Evolutionary conservation across 2,797 vertebrate genomes (phyloP).

Genomic region (Ctenochaetus hawaiiensis): DNA sequence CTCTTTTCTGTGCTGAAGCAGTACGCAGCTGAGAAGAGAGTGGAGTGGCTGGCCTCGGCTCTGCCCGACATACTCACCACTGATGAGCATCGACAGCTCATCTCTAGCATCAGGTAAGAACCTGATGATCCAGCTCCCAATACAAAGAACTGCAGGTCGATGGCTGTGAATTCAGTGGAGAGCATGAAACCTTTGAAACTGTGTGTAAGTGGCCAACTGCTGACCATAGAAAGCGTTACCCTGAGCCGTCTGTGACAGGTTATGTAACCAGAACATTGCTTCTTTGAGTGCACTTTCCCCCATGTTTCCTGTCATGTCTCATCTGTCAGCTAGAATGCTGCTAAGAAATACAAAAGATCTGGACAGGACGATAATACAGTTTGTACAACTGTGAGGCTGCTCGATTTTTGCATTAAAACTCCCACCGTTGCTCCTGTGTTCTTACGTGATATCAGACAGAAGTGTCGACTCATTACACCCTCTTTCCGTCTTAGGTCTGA

Average conservation of each 20-base stretch:
- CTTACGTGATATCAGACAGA: too few relatives aligned
- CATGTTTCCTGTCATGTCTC: background rate
- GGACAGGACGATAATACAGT: too few relatives aligned
- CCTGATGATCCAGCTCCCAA: constrained; percentile 4
- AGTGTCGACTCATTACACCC: too few relatives aligned
- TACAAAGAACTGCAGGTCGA: background rate
- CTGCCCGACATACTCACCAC: constrained; percentile 89
- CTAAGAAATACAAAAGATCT: too few relatives aligned
- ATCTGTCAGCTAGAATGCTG: background rate
- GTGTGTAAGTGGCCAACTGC: background rate
- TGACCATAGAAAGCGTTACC: background rate
- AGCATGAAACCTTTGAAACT: background rate
- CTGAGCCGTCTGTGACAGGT: background rate
- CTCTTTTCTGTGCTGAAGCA: constrained; percentile 93
- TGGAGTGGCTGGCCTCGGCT: constrained; percentile 91
- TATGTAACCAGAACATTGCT: background rate
- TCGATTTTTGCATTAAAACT: too few relatives aligned
- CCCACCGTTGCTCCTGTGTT: too few relatives aligned
- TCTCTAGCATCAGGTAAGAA: constrained; percentile 94
- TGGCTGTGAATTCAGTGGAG: background rate
- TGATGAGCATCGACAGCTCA: constrained; percentile 89
- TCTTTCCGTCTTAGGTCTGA: too few relatives aligned
- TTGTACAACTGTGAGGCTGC: too few relatives aligned
- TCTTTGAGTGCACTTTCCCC: background rate
- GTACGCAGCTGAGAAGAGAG: constrained; percentile 92